Base-by-base conservation (phyloP, 2,113 vertebrate genomes). In the Leiothrix lutea region DNA sequence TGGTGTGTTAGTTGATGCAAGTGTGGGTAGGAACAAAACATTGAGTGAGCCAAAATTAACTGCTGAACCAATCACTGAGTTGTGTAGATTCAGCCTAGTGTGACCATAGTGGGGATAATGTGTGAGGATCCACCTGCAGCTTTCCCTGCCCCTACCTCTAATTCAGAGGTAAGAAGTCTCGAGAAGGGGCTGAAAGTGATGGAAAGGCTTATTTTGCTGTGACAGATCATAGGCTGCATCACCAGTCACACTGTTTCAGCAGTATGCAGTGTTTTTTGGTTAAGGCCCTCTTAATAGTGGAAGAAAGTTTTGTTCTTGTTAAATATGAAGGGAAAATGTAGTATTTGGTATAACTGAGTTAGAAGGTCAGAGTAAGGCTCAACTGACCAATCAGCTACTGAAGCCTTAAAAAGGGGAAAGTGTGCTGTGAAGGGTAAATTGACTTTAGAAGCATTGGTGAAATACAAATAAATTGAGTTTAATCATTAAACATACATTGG, bases 381-480 rank as follows among this genome's bases (percentile, higher is more conserved):
- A 69, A n/a, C 48, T 85, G 84, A 53, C 53, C 0, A 0, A 23
- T 72, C 40, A 75, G 20, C n/a, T 82, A 24, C 53, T 64, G 74
- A 90, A 75, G 35, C 47, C 81, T 92, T 92, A 47, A 36, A 57
- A 70, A 65, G 71, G 61, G 40, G 38, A 47, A 54, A 58, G 54
- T 51, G n/a, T 7, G 4, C 47, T 88, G 21, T 57, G 86, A 77
- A 91, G 66, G 66, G 18, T 47, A 88, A 90, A 80, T 57, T 87
- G 61, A 78, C 85, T 91, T 91, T 40, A 67, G 73, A 78, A 81
- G 29, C 78, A 48, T 71, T 85, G 79, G n/a, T 57, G 92, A 87
- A 82, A 85, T 90, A 66, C 51, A 86, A 74, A 90, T 88, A 91
- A 90, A 81, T 88, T 33, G 29, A 81, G 80, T 91, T 91, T 94